phyloP scores from a whole-genome alignment of 1,140 invertebrate genomes.

The Aphelinus atriplicis region DNA sequence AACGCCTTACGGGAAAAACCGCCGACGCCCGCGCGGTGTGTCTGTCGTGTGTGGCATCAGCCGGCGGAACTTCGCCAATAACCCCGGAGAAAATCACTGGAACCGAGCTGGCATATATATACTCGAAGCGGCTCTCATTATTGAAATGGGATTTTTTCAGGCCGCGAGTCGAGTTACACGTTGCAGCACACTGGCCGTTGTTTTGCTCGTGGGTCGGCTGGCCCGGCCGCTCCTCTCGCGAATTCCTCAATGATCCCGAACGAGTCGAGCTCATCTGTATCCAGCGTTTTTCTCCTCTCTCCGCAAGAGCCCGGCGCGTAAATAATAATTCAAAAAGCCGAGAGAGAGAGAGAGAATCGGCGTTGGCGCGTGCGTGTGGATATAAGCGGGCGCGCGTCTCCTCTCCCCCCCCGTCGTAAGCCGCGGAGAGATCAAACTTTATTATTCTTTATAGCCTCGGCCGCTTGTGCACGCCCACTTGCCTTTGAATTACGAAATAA shows the following conservation, averaged over 20 bases:
- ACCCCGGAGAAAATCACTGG: neutral
- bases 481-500: slow-evolving; percentile 40
- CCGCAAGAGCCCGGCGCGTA: slow-evolving; percentile 14
- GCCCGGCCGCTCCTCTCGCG: neutral
- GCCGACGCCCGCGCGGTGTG: neutral
- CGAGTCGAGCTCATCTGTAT: slow-evolving; percentile 4
- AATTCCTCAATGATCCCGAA: slow-evolving; percentile 35
- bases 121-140: slow-evolving; percentile 17
- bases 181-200: neutral
- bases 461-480: slow-evolving; percentile 20
- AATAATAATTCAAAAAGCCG: slow-evolving; percentile 34
- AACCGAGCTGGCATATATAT: neutral
- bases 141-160: slow-evolving; percentile 36
- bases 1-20: neutral
- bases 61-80: slow-evolving; percentile 29
- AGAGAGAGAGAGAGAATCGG: slow-evolving; percentile 13
- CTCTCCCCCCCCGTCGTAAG: neutral
- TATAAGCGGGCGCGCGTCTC: neutral
- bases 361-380: neutral
- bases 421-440: slow-evolving; percentile 38
- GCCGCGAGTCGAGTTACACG: slow-evolving; percentile 28
- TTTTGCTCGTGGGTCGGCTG: no score
- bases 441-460: slow-evolving; percentile 35
- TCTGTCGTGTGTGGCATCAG: neutral
- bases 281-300: neutral